phyloP scores from a whole-genome alignment of 2,888 invertebrate genomes.

The Thereva nobilitata region DNA sequence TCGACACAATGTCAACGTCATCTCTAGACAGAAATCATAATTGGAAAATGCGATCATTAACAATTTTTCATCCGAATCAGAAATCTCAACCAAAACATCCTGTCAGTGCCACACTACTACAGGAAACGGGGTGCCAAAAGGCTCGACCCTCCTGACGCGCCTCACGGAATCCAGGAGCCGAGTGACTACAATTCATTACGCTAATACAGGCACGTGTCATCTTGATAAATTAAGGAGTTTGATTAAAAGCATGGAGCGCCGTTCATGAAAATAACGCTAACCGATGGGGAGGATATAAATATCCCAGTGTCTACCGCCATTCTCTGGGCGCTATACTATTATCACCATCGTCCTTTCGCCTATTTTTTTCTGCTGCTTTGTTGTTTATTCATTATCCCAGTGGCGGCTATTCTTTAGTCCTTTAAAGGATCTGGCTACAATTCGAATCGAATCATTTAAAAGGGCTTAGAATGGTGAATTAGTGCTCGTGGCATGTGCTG shows the following conservation, averaged over 20 bases:
- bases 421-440: background rate
- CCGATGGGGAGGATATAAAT: conserved; percentile 24
- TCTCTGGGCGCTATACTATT: background rate
- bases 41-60: conserved; percentile 30
- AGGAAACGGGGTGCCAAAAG: background rate
- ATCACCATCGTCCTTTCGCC: background rate
- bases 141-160: background rate
- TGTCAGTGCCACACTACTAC: conserved; percentile 11
- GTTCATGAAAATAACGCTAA: conserved; percentile 15
- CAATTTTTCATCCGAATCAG: conserved; percentile 24
- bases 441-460: conserved; percentile 14
- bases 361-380: background rate
- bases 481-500: background rate
- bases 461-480: background rate
- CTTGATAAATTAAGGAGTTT: conserved; percentile 48
- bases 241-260: conserved; percentile 43
- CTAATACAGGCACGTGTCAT: conserved; percentile 47
- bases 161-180: conserved; percentile 9
- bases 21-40: conserved; percentile 24
- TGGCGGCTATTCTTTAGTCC: background rate
- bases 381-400: conserved; percentile 1
- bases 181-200: conserved; percentile 47
- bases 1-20: conserved; percentile 15
- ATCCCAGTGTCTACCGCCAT: background rate
- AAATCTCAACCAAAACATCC: conserved; percentile 31